Percentiles rank a stretch among this genome's conserved stretches.
These are phyloP conservation scores for Motacilla alba DNA, from an alignment of 2,113 vertebrate species.

Conservation along the genomic window DNA sequence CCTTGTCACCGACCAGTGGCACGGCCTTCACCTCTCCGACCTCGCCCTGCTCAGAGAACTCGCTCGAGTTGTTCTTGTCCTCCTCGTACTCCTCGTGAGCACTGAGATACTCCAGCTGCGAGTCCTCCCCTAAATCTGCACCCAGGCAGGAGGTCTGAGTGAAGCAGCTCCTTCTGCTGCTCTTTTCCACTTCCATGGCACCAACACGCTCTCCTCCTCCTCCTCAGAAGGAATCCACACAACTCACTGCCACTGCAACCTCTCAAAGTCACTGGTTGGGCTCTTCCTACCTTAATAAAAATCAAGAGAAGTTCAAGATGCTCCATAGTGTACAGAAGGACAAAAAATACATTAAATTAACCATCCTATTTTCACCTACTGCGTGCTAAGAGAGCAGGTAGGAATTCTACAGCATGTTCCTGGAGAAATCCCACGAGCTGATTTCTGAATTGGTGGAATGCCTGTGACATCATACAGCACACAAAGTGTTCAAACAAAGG, in stretches of 20 bases:
- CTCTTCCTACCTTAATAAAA: slow-evolving; percentile 30
- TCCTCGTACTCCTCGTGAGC: slow-evolving; percentile 6
- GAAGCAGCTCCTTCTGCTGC: background rate
- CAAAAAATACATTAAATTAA: background rate
- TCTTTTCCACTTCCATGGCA: background rate
- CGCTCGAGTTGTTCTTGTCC: background rate
- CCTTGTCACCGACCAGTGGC: background rate
- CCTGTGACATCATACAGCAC: background rate
- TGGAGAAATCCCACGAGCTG: background rate
- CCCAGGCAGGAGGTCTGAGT: background rate
- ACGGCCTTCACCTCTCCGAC: background rate
- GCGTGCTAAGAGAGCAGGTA: background rate
- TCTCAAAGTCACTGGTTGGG: background rate
- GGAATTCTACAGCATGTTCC: accelerated
- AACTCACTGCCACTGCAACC: background rate
- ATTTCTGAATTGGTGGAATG: background rate
- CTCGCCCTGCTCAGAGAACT: background rate
- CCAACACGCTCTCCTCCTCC: background rate
- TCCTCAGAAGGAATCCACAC: background rate
- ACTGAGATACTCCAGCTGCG: slow-evolving; percentile 65
- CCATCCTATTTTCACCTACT: background rate
- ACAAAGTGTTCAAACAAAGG: background rate
- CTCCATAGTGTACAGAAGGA: background rate
- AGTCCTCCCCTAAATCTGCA: background rate
- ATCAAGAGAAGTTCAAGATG: background rate